These are phyloP conservation scores for Myopa tessellatipennis DNA, from an alignment of 2,888 invertebrate species.

Conservation along the genomic window DNA sequence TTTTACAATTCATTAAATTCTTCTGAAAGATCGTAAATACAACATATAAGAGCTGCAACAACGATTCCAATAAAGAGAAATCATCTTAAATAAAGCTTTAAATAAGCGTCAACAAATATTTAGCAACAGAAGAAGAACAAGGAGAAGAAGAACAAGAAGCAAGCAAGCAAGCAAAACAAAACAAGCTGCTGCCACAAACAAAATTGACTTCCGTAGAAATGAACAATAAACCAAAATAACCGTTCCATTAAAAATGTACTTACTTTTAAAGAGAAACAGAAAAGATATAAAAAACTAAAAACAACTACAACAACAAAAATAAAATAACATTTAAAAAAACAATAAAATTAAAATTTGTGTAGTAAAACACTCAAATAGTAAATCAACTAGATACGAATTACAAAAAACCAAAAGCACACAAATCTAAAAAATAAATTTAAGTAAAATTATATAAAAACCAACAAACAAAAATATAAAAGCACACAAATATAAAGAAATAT, in stretches of 20 bases:
- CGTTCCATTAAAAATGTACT: conserved; percentile 42
- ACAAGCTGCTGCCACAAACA: conserved; percentile 23
- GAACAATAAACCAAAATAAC: conserved; percentile 43
- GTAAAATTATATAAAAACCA: conserved; percentile 3
- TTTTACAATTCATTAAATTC: too few relatives aligned
- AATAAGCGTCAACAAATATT: too few relatives aligned
- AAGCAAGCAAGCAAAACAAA: not conserved
- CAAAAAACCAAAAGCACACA: not conserved
- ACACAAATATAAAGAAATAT: conserved; percentile 21
- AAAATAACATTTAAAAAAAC: not conserved
- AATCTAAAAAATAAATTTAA: conserved; percentile 7
- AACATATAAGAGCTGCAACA: too few relatives aligned
- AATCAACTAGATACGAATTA: not conserved
- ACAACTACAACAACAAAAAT: too few relatives aligned
- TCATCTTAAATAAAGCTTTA: too few relatives aligned
- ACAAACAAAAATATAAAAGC: conserved; percentile 16
- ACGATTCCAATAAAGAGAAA: too few relatives aligned
- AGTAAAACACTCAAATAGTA: too few relatives aligned
- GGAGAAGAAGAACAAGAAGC: too few relatives aligned
- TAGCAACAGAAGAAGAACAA: too few relatives aligned
- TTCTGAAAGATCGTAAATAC: too few relatives aligned
- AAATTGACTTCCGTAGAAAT: conserved; percentile 42
- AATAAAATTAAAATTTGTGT: not conserved
- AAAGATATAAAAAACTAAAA: not conserved
- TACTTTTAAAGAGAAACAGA: conserved; percentile 16